A percentile compares a stretch with the other conserved stretches of the same genome.
phyloP scores from a whole-genome alignment of 2,888 invertebrate species.

The Drosophila birchii region DNA sequence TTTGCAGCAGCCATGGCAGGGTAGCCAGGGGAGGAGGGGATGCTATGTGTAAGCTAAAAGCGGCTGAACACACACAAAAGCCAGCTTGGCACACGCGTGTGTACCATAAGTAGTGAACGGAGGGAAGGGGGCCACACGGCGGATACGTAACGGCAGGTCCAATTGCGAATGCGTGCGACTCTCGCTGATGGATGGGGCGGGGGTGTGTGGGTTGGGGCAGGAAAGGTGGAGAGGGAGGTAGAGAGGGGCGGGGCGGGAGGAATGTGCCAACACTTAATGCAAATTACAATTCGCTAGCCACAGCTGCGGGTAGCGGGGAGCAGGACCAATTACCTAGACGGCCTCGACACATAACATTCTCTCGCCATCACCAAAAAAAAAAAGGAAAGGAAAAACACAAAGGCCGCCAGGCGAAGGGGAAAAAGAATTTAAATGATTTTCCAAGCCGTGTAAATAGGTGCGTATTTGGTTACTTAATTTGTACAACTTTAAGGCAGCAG shows the following conservation, averaged over 20 bases:
- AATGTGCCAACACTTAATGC: slow-evolving; percentile 74
- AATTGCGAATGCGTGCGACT: slow-evolving; percentile 60
- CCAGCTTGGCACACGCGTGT: slow-evolving; percentile 6
- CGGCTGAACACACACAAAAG: slow-evolving; percentile 23
- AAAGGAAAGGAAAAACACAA: background rate
- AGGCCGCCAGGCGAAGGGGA: background rate
- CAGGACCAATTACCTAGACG: slow-evolving; percentile 65
- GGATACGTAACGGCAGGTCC: slow-evolving; percentile 55
- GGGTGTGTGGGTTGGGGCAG: background rate
- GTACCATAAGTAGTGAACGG: slow-evolving; percentile 9
- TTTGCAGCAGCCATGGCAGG: slow-evolving; percentile 52
- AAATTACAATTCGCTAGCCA: slow-evolving; percentile 74
- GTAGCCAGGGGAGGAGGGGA: background rate
- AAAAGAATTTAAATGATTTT: slow-evolving; percentile 7
- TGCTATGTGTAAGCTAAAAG: slow-evolving; percentile 6
- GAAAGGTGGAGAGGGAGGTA: background rate
- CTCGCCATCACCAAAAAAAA: background rate
- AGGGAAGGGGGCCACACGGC: slow-evolving; percentile 49
- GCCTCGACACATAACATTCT: slow-evolving; percentile 49
- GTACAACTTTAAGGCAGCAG: too few relatives aligned
- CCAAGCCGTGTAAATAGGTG: background rate
- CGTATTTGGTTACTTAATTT: background rate
- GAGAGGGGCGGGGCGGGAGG: slow-evolving; percentile 1
- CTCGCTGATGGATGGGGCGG: slow-evolving; percentile 8
- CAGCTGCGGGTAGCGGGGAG: slow-evolving; percentile 26